Evolutionary conservation across 1,140 invertebrate species (phyloP).

Genomic region (Panagrolaimus sp.): DNA sequence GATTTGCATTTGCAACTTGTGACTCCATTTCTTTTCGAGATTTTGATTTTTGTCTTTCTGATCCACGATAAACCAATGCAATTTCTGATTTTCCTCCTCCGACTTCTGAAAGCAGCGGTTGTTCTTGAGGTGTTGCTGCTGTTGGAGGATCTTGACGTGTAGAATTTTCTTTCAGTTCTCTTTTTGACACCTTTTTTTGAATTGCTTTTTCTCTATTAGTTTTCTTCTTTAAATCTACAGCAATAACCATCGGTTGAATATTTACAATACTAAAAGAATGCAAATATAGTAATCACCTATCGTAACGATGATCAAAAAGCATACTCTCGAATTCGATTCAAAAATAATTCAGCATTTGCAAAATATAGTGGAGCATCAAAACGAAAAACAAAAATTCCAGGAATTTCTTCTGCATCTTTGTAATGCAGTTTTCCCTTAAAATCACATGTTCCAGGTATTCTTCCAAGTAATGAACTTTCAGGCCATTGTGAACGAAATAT

Average conservation of each 20-base stretch:
- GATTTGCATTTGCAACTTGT: neutral
- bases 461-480: conserved; percentile 35
- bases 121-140: neutral
- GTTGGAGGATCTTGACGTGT: too few relatives aligned
- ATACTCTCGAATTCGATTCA: conserved; percentile 28
- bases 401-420: conserved; percentile 51
- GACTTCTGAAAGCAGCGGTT: conserved; percentile 1
- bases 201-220: neutral
- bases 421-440: conserved; percentile 42
- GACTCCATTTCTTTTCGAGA: conserved; percentile 14
- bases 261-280: neutral
- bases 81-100: conserved; percentile 16
- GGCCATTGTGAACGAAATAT: conserved; percentile 60
- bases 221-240: neutral
- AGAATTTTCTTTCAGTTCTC: neutral
- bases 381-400: conserved; percentile 60
- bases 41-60: conserved; percentile 33
- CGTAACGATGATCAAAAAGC: neutral
- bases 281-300: too few relatives aligned
- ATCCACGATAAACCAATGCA: conserved; percentile 19
- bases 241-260: neutral
- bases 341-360: conserved; percentile 61
- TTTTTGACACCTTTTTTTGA: neutral
- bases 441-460: conserved; percentile 38
- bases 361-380: conserved; percentile 62